Evolutionary conservation across 2,113 vertebrate genomes (phyloP).

Genomic region (Dromiciops gliroides): DNA sequence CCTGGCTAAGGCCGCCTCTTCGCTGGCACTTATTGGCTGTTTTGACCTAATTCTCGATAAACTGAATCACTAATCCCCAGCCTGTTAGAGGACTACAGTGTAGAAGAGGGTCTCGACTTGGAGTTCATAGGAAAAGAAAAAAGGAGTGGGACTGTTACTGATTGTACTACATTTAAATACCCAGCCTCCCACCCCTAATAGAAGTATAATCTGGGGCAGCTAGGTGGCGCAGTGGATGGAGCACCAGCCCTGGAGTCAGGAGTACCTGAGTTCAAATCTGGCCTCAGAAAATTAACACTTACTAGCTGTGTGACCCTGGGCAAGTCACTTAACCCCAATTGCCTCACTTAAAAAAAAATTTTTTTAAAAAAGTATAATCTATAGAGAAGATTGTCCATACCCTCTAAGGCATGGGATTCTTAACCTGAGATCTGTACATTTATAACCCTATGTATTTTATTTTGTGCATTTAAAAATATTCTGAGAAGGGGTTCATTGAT

Average conservation of each 20-base stretch:
- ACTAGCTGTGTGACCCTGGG: no score
- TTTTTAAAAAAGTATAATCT: not conserved
- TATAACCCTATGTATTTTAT: not conserved
- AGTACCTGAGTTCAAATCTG: no score
- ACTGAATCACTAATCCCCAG: not conserved
- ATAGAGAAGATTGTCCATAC: conserved; percentile 43
- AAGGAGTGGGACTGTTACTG: not conserved
- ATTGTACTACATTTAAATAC: not conserved
- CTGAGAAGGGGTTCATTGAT: not conserved
- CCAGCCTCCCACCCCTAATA: not conserved
- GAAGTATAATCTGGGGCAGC: not conserved
- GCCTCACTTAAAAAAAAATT: no score
- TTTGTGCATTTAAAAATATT: not conserved
- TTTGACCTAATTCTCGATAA: not conserved
- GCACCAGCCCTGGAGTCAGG: no score
- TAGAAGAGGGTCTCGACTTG: not conserved
- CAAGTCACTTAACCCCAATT: no score
- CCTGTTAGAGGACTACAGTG: conserved; percentile 28
- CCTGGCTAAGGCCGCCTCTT: not conserved
- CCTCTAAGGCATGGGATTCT: not conserved
- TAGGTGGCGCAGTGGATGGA: no score
- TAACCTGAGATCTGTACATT: not conserved
- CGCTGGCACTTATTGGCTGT: not conserved
- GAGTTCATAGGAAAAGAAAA: not conserved
- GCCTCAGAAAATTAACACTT: no score